Evolutionary conservation across 2,113 vertebrate genomes (phyloP).

Genomic region (Channa maculata): DNA sequence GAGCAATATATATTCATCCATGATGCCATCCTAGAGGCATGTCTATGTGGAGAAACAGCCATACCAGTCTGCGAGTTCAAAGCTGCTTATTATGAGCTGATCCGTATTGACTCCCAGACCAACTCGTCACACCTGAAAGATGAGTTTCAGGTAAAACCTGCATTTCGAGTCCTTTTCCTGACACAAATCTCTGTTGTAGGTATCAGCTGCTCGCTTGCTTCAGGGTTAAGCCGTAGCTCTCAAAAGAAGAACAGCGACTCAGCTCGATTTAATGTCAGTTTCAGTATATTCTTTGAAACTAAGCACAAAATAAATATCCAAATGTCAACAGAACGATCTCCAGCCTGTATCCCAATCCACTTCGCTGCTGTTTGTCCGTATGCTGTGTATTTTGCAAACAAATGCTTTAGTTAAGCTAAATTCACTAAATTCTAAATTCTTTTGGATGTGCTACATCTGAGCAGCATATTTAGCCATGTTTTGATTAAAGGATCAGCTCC

Average conservation of each 20-base stretch:
- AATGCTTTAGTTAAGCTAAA: background rate
- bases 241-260: background rate
- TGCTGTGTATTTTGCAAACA: background rate
- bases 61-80: conserved; percentile 98
- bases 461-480: background rate
- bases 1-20: conserved; percentile 99
- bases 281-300: background rate
- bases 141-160: conserved; percentile 92
- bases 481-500: background rate
- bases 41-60: conserved; percentile 97
- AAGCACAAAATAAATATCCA: background rate
- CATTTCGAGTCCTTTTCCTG: background rate
- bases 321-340: background rate
- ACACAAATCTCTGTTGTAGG: background rate
- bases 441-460: background rate
- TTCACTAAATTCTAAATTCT: background rate
- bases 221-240: background rate
- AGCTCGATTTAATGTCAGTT: background rate
- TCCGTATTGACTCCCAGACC: conserved; percentile 98
- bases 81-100: conserved; percentile 98
- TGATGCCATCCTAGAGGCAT: conserved; percentile 98
- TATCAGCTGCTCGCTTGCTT: background rate
- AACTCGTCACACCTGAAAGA: conserved; percentile 99
- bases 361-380: background rate
- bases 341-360: background rate